Evolutionary conservation across 1,140 invertebrate species (phyloP), one percentile per base, ranked within the genome.

Genomic region (Psilanteris sp.): DNA sequence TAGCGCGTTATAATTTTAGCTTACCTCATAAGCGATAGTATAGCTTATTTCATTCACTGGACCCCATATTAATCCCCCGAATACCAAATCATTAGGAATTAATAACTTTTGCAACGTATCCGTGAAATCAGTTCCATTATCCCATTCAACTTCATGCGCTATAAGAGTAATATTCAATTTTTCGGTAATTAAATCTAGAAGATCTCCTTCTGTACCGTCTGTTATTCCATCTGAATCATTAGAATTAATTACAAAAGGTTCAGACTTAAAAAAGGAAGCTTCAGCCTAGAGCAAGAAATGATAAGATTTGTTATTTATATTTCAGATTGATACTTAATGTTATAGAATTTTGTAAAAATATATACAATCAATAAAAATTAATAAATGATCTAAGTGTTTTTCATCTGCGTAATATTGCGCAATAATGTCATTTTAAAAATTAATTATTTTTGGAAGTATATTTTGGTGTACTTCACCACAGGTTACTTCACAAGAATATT

Each of bases 11-110:
- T n/a, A n/a, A n/a, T n/a, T n/a, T n/a, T n/a, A n/a, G n/a, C 9
- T 32, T 61, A 79, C 77, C 66, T 84, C 84, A 32, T 87, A 87
- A 13, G 83, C 59, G 1, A 73, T 9, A 0, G 77, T 82, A 29
- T 79, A 87, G 15, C 64, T 70, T 0, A 79, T 55, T n/a, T 70
- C 27, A 0, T 5, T 9, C 0, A 52, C 10, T 0, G 77, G 67
- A 10, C 57, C 9, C 74, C 83, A 81, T 4, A 78, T 32, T 3
- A 84, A 16, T 4, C 83, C 81, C 2, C 86, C 84, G 11, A 86
- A 57, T 1, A 83, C 34, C 4, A 87, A n/a, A 32, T 87, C 86
- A 27, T 77, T 37, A 5, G 37, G 26, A 10, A 61, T 3, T n/a
- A 77, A 20, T 7, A 61, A 3, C 0, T 18, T 22, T 43, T 46